Evolutionary conservation across 2,113 vertebrate species (phyloP).

Genomic region (Plestiodon gilberti): DNA sequence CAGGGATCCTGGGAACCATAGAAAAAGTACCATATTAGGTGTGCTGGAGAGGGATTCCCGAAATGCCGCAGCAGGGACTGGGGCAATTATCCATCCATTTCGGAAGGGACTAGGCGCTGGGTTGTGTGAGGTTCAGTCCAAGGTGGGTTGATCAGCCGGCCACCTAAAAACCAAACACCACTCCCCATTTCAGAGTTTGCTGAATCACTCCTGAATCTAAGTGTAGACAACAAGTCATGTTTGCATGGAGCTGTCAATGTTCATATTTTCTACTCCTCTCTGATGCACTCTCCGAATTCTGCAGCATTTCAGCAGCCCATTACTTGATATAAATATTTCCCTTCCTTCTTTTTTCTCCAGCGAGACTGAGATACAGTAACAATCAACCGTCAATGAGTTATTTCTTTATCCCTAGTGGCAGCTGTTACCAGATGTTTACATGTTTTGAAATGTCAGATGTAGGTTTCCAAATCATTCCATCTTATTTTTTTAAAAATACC

Average conservation of each 20-base stretch:
- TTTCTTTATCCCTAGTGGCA: slow-evolving; percentile 31
- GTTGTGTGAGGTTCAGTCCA: not conserved
- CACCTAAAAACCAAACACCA: not conserved
- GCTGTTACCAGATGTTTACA: slow-evolving; percentile 38
- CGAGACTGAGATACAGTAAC: not conserved
- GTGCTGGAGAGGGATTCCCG: not conserved
- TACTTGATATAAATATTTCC: not conserved
- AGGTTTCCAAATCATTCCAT: slow-evolving; percentile 23
- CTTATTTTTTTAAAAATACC: not conserved
- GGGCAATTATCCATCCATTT: not conserved
- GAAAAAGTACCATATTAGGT: too few species aligned
- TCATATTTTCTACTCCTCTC: not conserved
- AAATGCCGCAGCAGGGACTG: not conserved
- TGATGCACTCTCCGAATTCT: not conserved
- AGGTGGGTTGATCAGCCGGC: too few species aligned
- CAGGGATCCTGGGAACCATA: too few species aligned
- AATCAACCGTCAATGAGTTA: not conserved
- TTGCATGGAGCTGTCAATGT: not conserved
- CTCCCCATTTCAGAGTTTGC: not conserved
- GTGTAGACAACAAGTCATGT: not conserved
- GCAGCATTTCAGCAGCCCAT: slow-evolving; percentile 1
- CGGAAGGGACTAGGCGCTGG: not conserved
- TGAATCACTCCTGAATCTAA: not conserved
- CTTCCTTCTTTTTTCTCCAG: not conserved
- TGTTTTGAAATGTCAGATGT: slow-evolving; percentile 28